Conservation (phyloP, 1,140 invertebrate species). For the Rhopalosiphum maidis region DNA sequence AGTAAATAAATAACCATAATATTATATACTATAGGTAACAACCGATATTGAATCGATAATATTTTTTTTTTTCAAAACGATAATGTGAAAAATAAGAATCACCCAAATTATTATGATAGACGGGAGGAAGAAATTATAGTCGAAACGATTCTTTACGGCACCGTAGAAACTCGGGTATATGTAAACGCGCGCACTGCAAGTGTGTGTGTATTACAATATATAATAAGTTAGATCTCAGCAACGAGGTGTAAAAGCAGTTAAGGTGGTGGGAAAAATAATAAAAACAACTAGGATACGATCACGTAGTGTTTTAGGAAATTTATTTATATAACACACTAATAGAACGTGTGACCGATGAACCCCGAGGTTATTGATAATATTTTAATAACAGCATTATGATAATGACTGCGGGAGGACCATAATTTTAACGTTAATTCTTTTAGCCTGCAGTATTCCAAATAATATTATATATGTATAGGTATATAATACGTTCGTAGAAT, state of each 20-base stretch:
- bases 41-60: neutral
- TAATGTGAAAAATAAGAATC: neutral
- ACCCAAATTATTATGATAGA: neutral
- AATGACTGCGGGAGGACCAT: neutral
- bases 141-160: neutral
- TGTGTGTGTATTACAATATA: neutral
- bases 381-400: constrained; percentile 23
- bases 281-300: neutral
- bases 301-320: neutral
- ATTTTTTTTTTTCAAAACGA: neutral
- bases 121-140: neutral
- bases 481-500: neutral
- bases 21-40: neutral
- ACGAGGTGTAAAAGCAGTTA: neutral
- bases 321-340: neutral
- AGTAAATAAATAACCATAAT: neutral
- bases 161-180: neutral
- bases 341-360: neutral
- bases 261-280: neutral
- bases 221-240: neutral
- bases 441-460: neutral
- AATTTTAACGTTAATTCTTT: neutral
- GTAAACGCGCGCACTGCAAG: too few species aligned
- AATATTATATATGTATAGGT: neutral
- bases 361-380: constrained; percentile 7